Percentiles rank a stretch among this genome's conserved stretches.
Evolutionary conservation across 2,113 vertebrate genomes (phyloP).

Genomic region (Vidua chalybeata): DNA sequence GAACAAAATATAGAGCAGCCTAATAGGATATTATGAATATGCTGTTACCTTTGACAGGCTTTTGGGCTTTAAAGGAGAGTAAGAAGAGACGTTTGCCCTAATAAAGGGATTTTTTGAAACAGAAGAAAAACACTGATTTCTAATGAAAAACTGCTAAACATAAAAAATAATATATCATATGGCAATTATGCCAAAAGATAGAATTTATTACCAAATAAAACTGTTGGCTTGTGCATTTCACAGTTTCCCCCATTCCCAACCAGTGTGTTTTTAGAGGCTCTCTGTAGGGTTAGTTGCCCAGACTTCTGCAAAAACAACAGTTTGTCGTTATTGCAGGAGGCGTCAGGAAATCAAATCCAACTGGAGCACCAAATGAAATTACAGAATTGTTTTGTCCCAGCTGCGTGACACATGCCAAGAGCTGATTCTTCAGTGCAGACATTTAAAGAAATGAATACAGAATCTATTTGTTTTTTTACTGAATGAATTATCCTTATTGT

Average conservation of each 20-base stretch:
- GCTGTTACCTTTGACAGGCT: background rate
- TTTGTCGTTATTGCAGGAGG: conserved; percentile 48
- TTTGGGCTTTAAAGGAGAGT: background rate
- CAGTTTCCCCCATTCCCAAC: conserved; percentile 62
- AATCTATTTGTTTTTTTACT: background rate
- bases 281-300: conserved; percentile 61
- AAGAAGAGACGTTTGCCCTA: background rate
- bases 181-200: conserved; percentile 64
- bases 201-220: conserved; percentile 74
- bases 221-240: conserved; percentile 66
- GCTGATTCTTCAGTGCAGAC: conserved; percentile 6
- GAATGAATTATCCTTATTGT: background rate
- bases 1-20: background rate
- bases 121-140: conserved; percentile 25
- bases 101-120: background rate
- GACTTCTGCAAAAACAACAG: conserved; percentile 55
- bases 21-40: background rate
- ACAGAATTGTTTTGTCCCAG: conserved; percentile 14
- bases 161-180: conserved; percentile 43
- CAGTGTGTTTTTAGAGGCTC: conserved; percentile 54
- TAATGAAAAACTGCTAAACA: conserved; percentile 50
- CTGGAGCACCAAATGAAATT: conserved; percentile 36
- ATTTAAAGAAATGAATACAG: conserved; percentile 38
- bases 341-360: conserved; percentile 61
- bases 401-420: conserved; percentile 32